Evolutionary conservation across 2,113 vertebrate genomes (phyloP).

Genomic region (Oreotragus oreotragus): DNA sequence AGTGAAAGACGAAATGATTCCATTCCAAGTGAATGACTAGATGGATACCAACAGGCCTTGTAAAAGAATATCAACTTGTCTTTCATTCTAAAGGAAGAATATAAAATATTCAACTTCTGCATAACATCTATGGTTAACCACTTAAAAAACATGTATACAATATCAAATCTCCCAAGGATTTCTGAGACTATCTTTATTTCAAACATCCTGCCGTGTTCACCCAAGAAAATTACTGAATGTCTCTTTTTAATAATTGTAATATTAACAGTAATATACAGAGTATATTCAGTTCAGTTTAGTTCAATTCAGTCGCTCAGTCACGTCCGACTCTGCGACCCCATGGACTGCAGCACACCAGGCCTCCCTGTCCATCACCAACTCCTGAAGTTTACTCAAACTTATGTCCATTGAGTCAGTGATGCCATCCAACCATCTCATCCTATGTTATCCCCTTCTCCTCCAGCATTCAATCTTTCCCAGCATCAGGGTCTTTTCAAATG

Average conservation of each 20-base stretch:
- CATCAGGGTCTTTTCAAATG: neutral
- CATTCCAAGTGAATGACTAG: neutral
- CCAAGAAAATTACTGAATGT: neutral
- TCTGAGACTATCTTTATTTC: neutral
- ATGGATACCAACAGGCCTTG: neutral
- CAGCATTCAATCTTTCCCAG: neutral
- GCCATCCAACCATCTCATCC: neutral
- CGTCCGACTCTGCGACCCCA: rapidly evolving
- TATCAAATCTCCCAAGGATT: neutral
- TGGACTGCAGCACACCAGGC: rapidly evolving
- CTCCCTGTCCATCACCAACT: neutral
- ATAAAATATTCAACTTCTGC: neutral
- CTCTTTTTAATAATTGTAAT: neutral
- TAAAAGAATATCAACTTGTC: neutral
- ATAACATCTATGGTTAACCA: neutral
- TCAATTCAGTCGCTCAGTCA: neutral
- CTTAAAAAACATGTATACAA: neutral
- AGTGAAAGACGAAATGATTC: neutral
- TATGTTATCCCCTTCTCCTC: neutral
- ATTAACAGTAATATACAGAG: neutral
- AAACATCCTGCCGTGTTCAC: neutral
- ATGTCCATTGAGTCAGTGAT: neutral
- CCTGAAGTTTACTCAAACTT: neutral
- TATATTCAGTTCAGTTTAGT: neutral
- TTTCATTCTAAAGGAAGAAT: neutral